Conservation (phyloP, 1,140 invertebrate species). For the Trachymyrmex cornetzi region DNA sequence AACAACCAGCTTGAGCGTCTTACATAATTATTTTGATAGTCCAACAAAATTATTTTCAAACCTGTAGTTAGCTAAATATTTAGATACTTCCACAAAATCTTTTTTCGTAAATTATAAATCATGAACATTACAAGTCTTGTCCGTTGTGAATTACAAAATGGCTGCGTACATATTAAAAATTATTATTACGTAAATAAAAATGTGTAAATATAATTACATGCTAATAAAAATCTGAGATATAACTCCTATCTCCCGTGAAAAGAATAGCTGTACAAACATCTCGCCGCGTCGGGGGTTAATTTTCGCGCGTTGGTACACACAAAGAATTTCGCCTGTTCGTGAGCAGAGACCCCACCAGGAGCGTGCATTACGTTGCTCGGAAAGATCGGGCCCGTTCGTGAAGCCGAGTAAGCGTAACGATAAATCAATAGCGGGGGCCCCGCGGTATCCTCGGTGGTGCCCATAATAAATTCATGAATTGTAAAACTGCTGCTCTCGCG, state of each 20-base stretch:
- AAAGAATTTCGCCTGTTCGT: conserved; percentile 30
- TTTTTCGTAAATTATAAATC: background rate
- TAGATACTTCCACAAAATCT: too few species aligned
- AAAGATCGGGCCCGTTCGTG: conserved; percentile 63
- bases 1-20: too few species aligned
- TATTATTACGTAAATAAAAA: conserved; percentile 4
- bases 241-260: conserved; percentile 2
- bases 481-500: conserved; percentile 84
- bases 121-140: background rate
- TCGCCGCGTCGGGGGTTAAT: conserved; percentile 62
- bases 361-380: conserved; percentile 61
- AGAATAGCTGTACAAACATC: conserved; percentile 48
- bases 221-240: background rate
- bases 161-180: background rate
- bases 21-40: too few species aligned
- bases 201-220: background rate
- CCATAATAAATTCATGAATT: conserved; percentile 87
- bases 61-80: too few species aligned
- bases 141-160: background rate
- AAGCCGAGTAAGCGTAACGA: conserved; percentile 79
- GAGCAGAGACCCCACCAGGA: conserved; percentile 63
- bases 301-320: conserved; percentile 64
- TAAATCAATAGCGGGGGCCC: conserved; percentile 84
- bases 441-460: conserved; percentile 80
- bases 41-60: too few species aligned